A percentile compares a stretch with the other conserved stretches of the same genome.
Evolutionary conservation across 2,888 invertebrate genomes (phyloP).

Genomic region (Idaea biselata): DNA sequence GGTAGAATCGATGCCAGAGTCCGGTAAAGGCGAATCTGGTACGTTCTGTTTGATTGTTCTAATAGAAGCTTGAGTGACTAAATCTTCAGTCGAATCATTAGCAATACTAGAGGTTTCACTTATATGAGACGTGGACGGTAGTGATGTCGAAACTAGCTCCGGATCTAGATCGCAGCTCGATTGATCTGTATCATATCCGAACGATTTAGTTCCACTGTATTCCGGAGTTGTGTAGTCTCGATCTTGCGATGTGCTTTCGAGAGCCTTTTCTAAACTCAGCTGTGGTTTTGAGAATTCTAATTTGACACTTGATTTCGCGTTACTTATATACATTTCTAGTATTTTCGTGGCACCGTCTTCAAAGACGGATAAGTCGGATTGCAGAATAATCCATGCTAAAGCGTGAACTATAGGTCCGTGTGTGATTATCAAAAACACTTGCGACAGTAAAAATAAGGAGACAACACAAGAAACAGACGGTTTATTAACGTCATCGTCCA

Average conservation of each 20-base stretch:
- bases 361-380: conserved; percentile 87
- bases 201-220: conserved; percentile 58
- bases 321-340: conserved; percentile 83
- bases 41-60: conserved; percentile 55
- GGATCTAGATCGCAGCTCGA: conserved; percentile 77
- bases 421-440: conserved; percentile 96
- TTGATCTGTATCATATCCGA: conserved; percentile 71
- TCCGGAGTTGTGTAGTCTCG: conserved; percentile 73
- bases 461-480: conserved; percentile 94
- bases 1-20: conserved; percentile 68
- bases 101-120: conserved; percentile 74
- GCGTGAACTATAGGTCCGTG: conserved; percentile 95
- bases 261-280: conserved; percentile 88
- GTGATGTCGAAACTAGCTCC: conserved; percentile 70
- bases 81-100: conserved; percentile 73
- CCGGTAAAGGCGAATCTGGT: conserved; percentile 74
- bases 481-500: conserved; percentile 78
- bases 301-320: conserved; percentile 78
- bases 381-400: conserved; percentile 93
- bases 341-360: conserved; percentile 85
- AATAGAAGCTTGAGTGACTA: conserved; percentile 63
- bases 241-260: conserved; percentile 76
- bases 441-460: conserved; percentile 93
- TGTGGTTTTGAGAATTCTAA: conserved; percentile 86
- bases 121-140: conserved; percentile 77